Evolutionary conservation across 1,140 invertebrate genomes (phyloP), one percentile per base, ranked within the genome.

Genomic region (Gonioctena quinquepunctata): DNA sequence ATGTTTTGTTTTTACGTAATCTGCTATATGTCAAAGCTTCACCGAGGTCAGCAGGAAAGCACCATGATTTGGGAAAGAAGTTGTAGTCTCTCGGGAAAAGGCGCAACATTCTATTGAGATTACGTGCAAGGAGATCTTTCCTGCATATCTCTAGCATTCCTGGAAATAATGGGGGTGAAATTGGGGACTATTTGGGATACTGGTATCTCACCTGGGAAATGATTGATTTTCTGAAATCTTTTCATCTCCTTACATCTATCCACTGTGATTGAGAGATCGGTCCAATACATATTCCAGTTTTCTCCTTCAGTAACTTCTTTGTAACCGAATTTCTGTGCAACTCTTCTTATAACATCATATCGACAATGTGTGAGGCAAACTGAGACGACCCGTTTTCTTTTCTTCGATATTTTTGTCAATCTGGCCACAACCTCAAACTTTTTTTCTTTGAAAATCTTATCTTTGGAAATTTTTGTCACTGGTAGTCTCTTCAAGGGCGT

Each of bases 21-120:
- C 88, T 88, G 67, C 85, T 86, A 69, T 91, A 92, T 59, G 86
- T 86, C 16, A 89, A 74, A 3, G 88, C 89, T 66, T 91, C 90
- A 25, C 88, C 88, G 64, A 89, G 85, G 80, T 96, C 94, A n/a
- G 92, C 90, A 42, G 95, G 95, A 66, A 97, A 87, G 83, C 93
- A 94, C 94, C 94, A 97, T n/a, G 94, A 94, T 85, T 92, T 94
- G 2, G 95, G 95, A 82, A 94, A 96, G 82, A 96, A 94, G 77
- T 92, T 93, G 80, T 96, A 97, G 66, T 96, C 94, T 76, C 92
- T 91, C 0, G 94, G 94, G 83, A 93, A 96, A 23, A 93, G 80
- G 83, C 93, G 92, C 57, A 89, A 83, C 94, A 96, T 95, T 68
- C 94, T 87, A 81, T 94, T 95, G 57, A 96, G 85, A 82, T 96